Evolutionary conservation across 2,888 invertebrate genomes (phyloP).

Genomic region (Ectropis crepuscularia): DNA sequence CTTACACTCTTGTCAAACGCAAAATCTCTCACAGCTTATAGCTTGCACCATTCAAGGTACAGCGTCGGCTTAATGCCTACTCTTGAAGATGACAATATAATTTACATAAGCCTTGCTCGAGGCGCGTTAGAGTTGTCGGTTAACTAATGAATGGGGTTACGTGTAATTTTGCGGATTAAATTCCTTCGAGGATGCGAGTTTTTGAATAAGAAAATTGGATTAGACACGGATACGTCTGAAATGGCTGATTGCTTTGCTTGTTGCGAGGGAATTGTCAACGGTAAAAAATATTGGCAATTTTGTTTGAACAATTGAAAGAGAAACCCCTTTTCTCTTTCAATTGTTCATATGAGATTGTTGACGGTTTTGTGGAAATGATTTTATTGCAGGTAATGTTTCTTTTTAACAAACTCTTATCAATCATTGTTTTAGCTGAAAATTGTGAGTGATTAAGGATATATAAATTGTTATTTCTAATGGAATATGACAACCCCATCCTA

Average conservation of each 20-base stretch:
- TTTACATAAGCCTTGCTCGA: conserved; percentile 66
- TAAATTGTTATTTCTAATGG: too few species aligned
- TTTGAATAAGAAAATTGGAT: conserved; percentile 38
- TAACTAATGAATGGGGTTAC: conserved; percentile 53
- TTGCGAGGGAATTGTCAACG: conserved; percentile 9
- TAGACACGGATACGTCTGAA: conserved; percentile 28
- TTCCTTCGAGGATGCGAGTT: conserved; percentile 31
- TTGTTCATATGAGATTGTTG: too few species aligned
- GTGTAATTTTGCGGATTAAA: conserved; percentile 44
- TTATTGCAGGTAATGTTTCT: too few species aligned
- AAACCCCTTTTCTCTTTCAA: not conserved
- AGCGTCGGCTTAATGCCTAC: conserved; percentile 57
- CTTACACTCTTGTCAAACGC: conserved; percentile 2
- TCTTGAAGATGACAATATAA: conserved; percentile 72
- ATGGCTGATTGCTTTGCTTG: conserved; percentile 26
- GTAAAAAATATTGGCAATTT: not conserved
- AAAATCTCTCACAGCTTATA: not conserved
- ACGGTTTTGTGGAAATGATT: too few species aligned
- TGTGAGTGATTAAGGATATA: too few species aligned
- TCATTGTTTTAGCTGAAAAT: too few species aligned
- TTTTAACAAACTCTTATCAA: too few species aligned
- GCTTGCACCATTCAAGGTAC: conserved; percentile 22
- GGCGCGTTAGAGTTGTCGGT: conserved; percentile 51
- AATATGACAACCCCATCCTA: too few species aligned
- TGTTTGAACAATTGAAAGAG: conserved; percentile 1